Evolutionary conservation across 2,888 invertebrate species (phyloP), one percentile per base, ranked within the genome.

Genomic region (Blastobasis lacticolella): DNA sequence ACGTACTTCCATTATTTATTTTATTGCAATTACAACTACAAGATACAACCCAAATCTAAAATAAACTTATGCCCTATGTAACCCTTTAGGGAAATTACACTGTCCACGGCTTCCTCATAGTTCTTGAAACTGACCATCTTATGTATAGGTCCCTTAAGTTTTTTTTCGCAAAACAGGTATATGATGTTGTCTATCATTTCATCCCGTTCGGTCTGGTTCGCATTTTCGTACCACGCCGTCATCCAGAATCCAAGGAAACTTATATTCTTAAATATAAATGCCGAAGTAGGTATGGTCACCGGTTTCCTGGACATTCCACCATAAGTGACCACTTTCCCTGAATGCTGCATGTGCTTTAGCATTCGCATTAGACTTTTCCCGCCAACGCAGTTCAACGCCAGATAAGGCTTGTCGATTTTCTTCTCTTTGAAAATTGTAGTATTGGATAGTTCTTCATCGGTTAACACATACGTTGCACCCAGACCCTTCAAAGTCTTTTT

Each of bases 261-360:
- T 45, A 98, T 84, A 74, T 98, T 93, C 81, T 97, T 97, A 74
- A 99, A 99, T 69, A 99, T 99, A 52, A 98, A 90, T 46, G 85
- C 75, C n/a, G 83, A 77, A 40, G 86, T 87, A 46, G 97, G 95
- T 38, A 96, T 92, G 37, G 91, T 93, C 0, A 99, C 92, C 1
- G 99, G 99, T 67, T 97, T 95, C 55, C 95, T 91, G 0, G 98
- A 97, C 99, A 99, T 99, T 40, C 97, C 99, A 7, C 99, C 99
- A 77, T 99, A 99, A 0, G 98, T 99, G 0, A 99, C 97, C 91
- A 98, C 92, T 6, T 91, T 89, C 1, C 96, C 95, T 50, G 92
- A 90, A 57, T 92, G 88, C 46, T 90, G 91, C 55, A 99, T 83
- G 64, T 95, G 92, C 46, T 95, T 90, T 52, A 96, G 76, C 63